A percentile compares a stretch with the other conserved stretches of the same genome.
Conservation (phyloP, 2,797 vertebrate species). For the Artibeus lituratus region DNA sequence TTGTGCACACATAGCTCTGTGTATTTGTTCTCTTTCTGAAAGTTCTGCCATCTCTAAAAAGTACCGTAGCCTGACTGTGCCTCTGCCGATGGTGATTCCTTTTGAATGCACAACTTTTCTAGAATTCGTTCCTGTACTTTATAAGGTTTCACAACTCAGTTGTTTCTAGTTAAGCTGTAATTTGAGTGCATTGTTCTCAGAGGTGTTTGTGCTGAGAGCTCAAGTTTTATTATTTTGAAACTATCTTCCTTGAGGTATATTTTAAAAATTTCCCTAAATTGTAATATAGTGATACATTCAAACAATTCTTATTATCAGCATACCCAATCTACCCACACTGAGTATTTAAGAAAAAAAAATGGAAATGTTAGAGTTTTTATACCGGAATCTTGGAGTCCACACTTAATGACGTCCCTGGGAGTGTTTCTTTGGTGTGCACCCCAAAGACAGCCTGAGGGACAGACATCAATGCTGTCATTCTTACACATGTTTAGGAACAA, state of each 20-base stretch:
- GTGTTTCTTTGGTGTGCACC: neutral
- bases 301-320: conserved; percentile 44
- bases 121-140: conserved; percentile 72
- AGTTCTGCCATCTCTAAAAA: conserved; percentile 48
- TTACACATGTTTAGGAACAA: neutral
- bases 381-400: neutral
- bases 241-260: conserved; percentile 71
- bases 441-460: neutral
- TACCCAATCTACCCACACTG: conserved; percentile 56
- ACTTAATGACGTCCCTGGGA: neutral
- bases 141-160: conserved; percentile 73
- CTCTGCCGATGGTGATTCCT: conserved; percentile 61
- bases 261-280: conserved; percentile 73
- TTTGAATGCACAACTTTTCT: conserved; percentile 59
- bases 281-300: conserved; percentile 22
- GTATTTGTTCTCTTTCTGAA: conserved; percentile 42
- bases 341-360: conserved; percentile 28
- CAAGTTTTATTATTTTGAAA: conserved; percentile 74
- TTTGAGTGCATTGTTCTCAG: conserved; percentile 71
- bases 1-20: neutral
- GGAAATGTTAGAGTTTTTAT: neutral
- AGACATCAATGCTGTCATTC: neutral
- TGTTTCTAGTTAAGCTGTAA: conserved; percentile 75
- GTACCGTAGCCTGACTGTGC: conserved; percentile 60
- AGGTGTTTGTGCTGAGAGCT: conserved; percentile 70